These are phyloP conservation scores for Formica selysi DNA, from an alignment of 1,140 invertebrate species.

Conservation along the genomic window DNA sequence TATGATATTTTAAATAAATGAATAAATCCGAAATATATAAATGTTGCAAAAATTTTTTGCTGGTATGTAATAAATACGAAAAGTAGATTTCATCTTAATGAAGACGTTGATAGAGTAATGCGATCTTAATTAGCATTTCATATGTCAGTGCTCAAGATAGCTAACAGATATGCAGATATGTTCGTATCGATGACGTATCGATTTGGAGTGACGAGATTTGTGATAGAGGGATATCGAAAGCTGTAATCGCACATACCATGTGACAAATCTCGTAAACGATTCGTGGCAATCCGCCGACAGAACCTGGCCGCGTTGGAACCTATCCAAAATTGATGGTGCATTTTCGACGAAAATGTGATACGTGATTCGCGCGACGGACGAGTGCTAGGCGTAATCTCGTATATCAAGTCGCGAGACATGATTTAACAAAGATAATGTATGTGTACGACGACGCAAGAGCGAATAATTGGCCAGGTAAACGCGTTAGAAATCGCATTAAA, in stretches of 20 bases:
- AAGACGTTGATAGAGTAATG: slow-evolving; percentile 22
- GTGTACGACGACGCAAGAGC: slow-evolving; percentile 26
- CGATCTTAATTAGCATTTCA: not conserved
- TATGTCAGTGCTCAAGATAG: slow-evolving; percentile 15
- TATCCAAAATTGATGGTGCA: slow-evolving; percentile 62
- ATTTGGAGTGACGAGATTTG: slow-evolving; percentile 33
- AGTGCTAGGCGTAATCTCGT: slow-evolving; percentile 44
- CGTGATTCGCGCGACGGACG: slow-evolving; percentile 25
- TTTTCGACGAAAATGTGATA: slow-evolving; percentile 49
- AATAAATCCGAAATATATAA: slow-evolving; percentile 24
- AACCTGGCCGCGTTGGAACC: slow-evolving; percentile 46
- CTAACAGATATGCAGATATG: slow-evolving; percentile 25
- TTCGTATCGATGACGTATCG: slow-evolving; percentile 50
- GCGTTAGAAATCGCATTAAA: slow-evolving; percentile 14
- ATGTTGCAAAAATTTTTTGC: slow-evolving; percentile 15
- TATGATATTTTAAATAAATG: not conserved
- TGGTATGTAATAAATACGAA: not conserved
- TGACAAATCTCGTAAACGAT: slow-evolving; percentile 57
- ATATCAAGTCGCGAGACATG: slow-evolving; percentile 39
- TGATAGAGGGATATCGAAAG: slow-evolving; percentile 46
- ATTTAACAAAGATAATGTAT: slow-evolving; percentile 54
- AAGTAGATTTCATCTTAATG: not conserved
- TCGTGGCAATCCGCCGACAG: slow-evolving; percentile 52
- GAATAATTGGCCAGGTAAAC: slow-evolving; percentile 56
- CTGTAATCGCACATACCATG: slow-evolving; percentile 42